phyloP scores from a whole-genome alignment of 2,113 vertebrate genomes.

The Silurus asotus region DNA sequence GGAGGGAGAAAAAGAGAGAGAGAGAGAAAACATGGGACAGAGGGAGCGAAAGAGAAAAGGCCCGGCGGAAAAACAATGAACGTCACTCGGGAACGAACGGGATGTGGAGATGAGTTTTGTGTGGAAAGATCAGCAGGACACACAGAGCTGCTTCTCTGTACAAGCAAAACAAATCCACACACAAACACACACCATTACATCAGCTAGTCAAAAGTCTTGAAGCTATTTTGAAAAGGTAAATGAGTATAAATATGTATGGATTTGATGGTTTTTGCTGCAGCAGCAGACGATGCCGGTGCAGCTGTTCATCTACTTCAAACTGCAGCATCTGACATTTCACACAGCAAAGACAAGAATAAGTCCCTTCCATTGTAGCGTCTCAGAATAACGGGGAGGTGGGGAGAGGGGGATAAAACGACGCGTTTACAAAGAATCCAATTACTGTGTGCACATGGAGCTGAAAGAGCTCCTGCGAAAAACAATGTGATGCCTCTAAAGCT shows the following conservation, averaged over 20 bases:
- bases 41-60: neutral
- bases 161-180: neutral
- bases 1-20: neutral
- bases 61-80: conserved; percentile 50
- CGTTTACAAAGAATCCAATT: conserved; percentile 49
- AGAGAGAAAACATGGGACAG: neutral
- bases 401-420: neutral
- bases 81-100: conserved; percentile 46
- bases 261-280: neutral
- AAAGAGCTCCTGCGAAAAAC: conserved; percentile 46
- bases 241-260: neutral
- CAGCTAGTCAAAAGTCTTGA: neutral
- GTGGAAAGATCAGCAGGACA: neutral
- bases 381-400: neutral
- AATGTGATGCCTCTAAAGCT: conserved; percentile 38
- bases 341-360: conserved; percentile 25
- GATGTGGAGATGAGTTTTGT: conserved; percentile 14
- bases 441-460: conserved; percentile 45
- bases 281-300: neutral
- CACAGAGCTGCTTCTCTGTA: neutral
- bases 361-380: conserved; percentile 20
- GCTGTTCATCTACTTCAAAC: neutral
- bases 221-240: neutral
- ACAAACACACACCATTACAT: neutral
- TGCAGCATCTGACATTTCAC: conserved; percentile 28